A percentile compares a stretch with the other conserved stretches of the same genome.
These are phyloP conservation scores for Cyprinus carpio DNA, from an alignment of 2,113 vertebrate species.

Conservation along the genomic window DNA sequence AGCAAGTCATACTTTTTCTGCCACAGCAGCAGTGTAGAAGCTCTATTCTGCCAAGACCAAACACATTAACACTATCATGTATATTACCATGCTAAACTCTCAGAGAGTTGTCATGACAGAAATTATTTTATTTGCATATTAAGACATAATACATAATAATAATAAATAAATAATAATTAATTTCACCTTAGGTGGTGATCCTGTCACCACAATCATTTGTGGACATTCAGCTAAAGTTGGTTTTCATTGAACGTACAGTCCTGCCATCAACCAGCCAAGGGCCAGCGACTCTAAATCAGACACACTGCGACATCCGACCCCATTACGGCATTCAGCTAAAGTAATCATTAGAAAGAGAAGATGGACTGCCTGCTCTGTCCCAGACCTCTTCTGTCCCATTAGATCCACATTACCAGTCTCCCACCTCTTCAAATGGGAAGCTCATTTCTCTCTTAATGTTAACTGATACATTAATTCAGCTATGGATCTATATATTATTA, in stretches of 20 bases:
- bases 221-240: conserved; percentile 15
- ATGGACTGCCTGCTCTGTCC: conserved; percentile 61
- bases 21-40: too few species aligned
- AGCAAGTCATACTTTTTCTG: too few species aligned
- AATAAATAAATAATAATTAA: not conserved
- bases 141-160: not conserved
- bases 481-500: not conserved
- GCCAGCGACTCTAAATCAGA: conserved; percentile 62
- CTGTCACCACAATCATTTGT: conserved; percentile 19
- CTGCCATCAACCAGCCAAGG: conserved; percentile 37
- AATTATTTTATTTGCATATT: not conserved
- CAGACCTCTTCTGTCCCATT: conserved; percentile 63
- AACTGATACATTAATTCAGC: not conserved
- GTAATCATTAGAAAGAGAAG: conserved; percentile 73
- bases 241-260: conserved; percentile 35
- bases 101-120: too few species aligned
- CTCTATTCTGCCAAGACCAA: too few species aligned
- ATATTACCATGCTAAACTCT: too few species aligned
- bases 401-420: conserved; percentile 65
- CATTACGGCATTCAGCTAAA: conserved; percentile 75
- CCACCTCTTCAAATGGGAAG: conserved; percentile 56
- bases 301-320: conserved; percentile 57
- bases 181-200: conserved; percentile 4
- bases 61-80: too few species aligned
- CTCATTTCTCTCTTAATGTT: conserved; percentile 58